Evolutionary conservation across 1,140 invertebrate species (phyloP).

Genomic region (Cheumatopsyche charites): DNA sequence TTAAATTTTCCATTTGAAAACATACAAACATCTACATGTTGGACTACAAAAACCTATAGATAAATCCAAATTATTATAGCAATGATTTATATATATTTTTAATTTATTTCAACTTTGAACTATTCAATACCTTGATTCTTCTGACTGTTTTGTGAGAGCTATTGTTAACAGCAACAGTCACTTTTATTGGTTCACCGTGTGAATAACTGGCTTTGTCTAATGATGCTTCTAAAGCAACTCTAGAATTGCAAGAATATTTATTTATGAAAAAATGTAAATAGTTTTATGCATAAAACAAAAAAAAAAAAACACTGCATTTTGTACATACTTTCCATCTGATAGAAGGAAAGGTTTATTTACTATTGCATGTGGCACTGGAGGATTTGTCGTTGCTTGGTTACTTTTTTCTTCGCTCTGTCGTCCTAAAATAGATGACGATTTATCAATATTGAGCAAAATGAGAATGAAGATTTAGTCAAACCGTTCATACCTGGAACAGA

Average conservation of each 20-base stretch:
- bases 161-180: conserved; percentile 89
- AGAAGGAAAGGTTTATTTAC: conserved; percentile 70
- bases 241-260: no score
- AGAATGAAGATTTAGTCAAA: not conserved
- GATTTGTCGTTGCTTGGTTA: conserved; percentile 37
- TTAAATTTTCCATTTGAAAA: conserved; percentile 99
- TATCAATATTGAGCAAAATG: not conserved
- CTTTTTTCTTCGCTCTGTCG: conserved; percentile 6
- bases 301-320: no score
- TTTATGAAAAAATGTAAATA: no score
- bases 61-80: not conserved
- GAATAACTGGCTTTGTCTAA: conserved; percentile 92
- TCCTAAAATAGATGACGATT: not conserved
- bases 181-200: conserved; percentile 89
- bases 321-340: conserved; percentile 69
- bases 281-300: not conserved
- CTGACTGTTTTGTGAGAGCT: conserved; percentile 94
- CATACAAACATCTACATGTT: conserved; percentile 98
- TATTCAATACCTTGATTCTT: conserved; percentile 72
- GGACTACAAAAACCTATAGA: conserved; percentile 82
- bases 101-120: not conserved
- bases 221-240: conserved; percentile 81
- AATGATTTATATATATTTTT: conserved; percentile 4
- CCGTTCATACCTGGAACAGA: conserved; percentile 1
- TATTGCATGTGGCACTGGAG: conserved; percentile 53